Percentiles rank a stretch among this genome's conserved stretches.
Evolutionary conservation across 2,888 invertebrate species (phyloP).

Genomic region (Atethmia centrago): DNA sequence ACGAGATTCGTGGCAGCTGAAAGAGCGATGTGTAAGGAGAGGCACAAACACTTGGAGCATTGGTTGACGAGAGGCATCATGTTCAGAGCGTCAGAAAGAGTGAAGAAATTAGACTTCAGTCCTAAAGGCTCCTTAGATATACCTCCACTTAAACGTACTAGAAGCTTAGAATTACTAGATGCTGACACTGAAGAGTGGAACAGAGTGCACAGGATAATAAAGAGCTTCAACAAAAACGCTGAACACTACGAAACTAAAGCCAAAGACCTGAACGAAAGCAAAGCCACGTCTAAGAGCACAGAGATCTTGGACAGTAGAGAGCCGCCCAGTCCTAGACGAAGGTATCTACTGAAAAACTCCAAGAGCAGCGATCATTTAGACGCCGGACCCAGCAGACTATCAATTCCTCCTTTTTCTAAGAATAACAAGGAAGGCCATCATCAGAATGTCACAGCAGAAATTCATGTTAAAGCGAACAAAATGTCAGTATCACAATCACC

Average conservation of each 20-base stretch:
- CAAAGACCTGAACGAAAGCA: slow-evolving; percentile 85
- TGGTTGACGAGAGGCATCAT: slow-evolving; percentile 92
- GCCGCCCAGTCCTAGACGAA: slow-evolving; percentile 81
- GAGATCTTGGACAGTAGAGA: slow-evolving; percentile 84
- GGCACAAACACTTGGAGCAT: slow-evolving; percentile 93
- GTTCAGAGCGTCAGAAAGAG: slow-evolving; percentile 90
- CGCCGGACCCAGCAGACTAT: slow-evolving; percentile 80
- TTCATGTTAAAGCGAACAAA: slow-evolving; percentile 85
- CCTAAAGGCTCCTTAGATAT: slow-evolving; percentile 89
- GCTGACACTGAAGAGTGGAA: slow-evolving; percentile 83
- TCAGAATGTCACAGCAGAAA: slow-evolving; percentile 87
- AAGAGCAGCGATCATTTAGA: slow-evolving; percentile 86
- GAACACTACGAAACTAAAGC: slow-evolving; percentile 82
- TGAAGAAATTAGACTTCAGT: slow-evolving; percentile 85
- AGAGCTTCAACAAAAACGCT: slow-evolving; percentile 82
- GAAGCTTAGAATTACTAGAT: slow-evolving; percentile 92
- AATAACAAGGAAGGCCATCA: slow-evolving; percentile 71
- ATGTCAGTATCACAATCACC: slow-evolving; percentile 85
- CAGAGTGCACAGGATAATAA: slow-evolving; percentile 82
- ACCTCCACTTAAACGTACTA: slow-evolving; percentile 92
- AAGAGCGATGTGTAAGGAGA: slow-evolving; percentile 91
- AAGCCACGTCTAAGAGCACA: slow-evolving; percentile 88
- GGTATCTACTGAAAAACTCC: slow-evolving; percentile 81
- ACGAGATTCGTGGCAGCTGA: slow-evolving; percentile 92
- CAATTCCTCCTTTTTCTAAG: slow-evolving; percentile 77